These are phyloP conservation scores for Herpailurus yagouaroundi DNA, from an alignment of 2,113 vertebrate species.

Conservation along the genomic window DNA sequence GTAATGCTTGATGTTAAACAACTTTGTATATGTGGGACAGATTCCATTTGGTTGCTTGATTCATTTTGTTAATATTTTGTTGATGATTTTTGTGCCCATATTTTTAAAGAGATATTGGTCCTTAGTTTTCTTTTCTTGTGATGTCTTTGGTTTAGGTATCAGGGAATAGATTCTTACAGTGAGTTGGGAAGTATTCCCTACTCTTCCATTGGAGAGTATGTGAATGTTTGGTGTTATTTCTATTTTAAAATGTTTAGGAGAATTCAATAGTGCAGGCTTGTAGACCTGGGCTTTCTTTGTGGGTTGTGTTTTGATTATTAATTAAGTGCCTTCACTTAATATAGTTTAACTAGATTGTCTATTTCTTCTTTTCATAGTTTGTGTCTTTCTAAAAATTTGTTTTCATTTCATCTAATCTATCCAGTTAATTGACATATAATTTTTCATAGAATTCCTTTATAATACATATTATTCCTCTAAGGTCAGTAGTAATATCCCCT, in stretches of 20 bases:
- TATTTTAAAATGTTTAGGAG: background rate
- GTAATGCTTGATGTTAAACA: background rate
- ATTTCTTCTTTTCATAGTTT: background rate
- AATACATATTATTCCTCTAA: background rate
- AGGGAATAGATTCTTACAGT: background rate
- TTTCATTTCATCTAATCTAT: background rate
- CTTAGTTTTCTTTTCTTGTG: background rate
- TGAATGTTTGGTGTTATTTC: background rate
- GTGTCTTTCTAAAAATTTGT: background rate
- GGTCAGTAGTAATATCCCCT: background rate
- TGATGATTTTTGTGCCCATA: background rate
- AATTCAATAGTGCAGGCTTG: background rate
- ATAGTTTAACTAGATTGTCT: background rate
- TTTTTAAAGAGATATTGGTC: background rate
- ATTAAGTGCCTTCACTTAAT: background rate
- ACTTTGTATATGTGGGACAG: background rate
- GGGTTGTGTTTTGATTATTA: background rate
- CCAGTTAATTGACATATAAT: background rate
- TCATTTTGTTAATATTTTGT: background rate
- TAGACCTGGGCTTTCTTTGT: background rate
- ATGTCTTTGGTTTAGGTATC: background rate
- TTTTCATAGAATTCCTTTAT: background rate
- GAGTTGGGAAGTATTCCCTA: background rate
- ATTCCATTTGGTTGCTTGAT: background rate
- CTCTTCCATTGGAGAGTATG: background rate